phyloP scores from a whole-genome alignment of 1,140 invertebrate species.

The Drosophila ogumai region DNA sequence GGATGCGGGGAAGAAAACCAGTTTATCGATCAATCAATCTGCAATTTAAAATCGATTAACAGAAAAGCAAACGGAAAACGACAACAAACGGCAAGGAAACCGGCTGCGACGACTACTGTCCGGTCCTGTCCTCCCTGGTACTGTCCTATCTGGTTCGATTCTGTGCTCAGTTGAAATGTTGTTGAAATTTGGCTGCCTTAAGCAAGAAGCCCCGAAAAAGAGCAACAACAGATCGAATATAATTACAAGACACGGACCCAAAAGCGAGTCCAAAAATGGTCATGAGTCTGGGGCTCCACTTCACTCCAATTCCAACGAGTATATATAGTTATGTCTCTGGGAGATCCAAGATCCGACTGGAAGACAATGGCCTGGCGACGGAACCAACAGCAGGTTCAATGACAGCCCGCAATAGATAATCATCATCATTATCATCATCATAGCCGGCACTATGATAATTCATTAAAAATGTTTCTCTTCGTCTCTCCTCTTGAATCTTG shows the following conservation, averaged over 20 bases:
- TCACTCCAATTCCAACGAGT: conserved; percentile 24
- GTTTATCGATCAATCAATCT: conserved; percentile 68
- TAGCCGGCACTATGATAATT: conserved; percentile 41
- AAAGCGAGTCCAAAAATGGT: conserved; percentile 15
- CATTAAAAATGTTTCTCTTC: conserved; percentile 45
- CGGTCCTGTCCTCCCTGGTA: neutral
- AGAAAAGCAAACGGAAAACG: conserved; percentile 24
- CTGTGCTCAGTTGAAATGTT: conserved; percentile 62
- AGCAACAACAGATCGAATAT: conserved; percentile 30
- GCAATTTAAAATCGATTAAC: conserved; percentile 74
- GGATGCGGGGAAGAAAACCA: conserved; percentile 19
- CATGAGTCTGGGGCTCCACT: conserved; percentile 20
- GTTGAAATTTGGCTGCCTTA: conserved; percentile 62
- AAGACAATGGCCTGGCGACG: conserved; percentile 35
- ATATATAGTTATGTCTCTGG: conserved; percentile 20
- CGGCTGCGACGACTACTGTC: conserved; percentile 8
- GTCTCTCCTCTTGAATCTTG: conserved; percentile 16
- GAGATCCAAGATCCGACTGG: conserved; percentile 17
- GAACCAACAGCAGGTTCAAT: conserved; percentile 47
- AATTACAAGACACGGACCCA: conserved; percentile 31
- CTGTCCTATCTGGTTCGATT: neutral
- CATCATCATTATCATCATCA: conserved; percentile 28
- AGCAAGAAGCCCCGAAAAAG: conserved; percentile 14
- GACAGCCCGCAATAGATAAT: conserved; percentile 54
- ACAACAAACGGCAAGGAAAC: conserved; percentile 13